These are phyloP conservation scores for Balaeniceps rex DNA, from an alignment of 2,113 vertebrate species.

Conservation along the genomic window DNA sequence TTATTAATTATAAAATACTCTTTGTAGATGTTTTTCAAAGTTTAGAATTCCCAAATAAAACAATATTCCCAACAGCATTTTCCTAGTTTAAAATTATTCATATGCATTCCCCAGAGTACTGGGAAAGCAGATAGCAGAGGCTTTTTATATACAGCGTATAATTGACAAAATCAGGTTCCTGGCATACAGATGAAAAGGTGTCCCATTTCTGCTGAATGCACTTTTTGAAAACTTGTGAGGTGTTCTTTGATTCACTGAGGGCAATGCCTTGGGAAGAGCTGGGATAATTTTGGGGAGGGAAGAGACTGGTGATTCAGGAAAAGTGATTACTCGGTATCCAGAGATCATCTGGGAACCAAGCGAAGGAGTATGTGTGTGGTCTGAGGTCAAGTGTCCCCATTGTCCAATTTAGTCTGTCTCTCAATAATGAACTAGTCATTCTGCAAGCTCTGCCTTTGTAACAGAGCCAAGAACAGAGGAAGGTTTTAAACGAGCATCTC, in stretches of 20 bases:
- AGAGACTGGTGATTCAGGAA: background rate
- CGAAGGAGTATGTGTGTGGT: background rate
- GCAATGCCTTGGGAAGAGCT: background rate
- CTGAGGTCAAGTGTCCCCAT: constrained; percentile 1
- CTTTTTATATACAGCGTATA: background rate
- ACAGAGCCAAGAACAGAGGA: background rate
- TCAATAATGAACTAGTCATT: background rate
- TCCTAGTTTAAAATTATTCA: constrained; percentile 25
- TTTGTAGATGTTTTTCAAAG: background rate
- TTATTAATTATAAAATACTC: background rate
- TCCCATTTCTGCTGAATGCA: constrained; percentile 5
- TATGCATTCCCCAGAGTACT: background rate
- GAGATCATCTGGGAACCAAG: constrained; percentile 8
- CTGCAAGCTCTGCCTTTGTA: background rate
- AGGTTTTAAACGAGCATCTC: background rate
- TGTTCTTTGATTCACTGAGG: background rate
- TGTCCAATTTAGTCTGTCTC: background rate
- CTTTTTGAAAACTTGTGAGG: background rate
- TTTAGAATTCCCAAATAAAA: constrained; percentile 34
- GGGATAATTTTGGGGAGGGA: background rate
- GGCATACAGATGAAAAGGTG: background rate
- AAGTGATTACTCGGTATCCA: background rate
- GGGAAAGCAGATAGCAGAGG: constrained; percentile 21
- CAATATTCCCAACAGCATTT: constrained; percentile 32
- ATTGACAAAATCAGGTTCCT: constrained; percentile 35